Base-by-base conservation (phyloP, 1,140 invertebrate species). In the Pseudomyrmex pallidus region DNA sequence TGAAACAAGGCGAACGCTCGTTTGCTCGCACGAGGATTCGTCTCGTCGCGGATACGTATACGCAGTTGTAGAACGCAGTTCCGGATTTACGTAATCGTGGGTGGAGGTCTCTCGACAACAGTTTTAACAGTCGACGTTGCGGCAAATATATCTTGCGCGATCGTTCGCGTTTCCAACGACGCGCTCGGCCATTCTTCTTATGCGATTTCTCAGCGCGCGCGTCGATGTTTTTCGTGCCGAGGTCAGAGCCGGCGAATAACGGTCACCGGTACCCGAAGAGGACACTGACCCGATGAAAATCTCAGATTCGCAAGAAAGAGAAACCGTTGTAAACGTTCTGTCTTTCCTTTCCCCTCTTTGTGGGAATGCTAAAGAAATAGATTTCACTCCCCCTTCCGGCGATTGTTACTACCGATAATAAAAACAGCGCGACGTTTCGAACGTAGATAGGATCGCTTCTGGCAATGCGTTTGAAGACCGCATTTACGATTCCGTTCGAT, bases 241-340 rank as follows among this genome's bases (percentile, higher is more conserved):
- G 84, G 87, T 86, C 87, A 74, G 80, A 80, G 87, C 61, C 22
- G 87, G 73, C 83, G 64, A 78, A 84, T 89, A 89, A 89, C 87
- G 87, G 87, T 89, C 84, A 70, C 80, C 77, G 67, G 73, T 84
- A 62, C 85, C 35, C 35, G 35, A 35, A 25, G 86, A 88, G 89
- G 87, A 90, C 89, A 86, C 84, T 86, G 89, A 90, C 89, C 88
- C 89, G 89, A 88, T 89, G 87, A 89, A 89, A 89, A 89, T 89
- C 87, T 77, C 68, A 15, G 80, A 61, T 88, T 86, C 74, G 63
- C 84, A 88, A 88, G 89, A 86, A 90, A 83, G 80, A 86, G 84
- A 88, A 89, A 89, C 78, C 88, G 88, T 84, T 72, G 77, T 54
- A 64, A 90, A 85, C 64, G 72, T 61, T 63, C 35, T 35, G 5